A percentile compares a stretch with the other conserved stretches of the same genome.
These are phyloP conservation scores for Crotalus viridis DNA, from an alignment of 2,113 vertebrate genomes.

Conservation along the genomic window DNA sequence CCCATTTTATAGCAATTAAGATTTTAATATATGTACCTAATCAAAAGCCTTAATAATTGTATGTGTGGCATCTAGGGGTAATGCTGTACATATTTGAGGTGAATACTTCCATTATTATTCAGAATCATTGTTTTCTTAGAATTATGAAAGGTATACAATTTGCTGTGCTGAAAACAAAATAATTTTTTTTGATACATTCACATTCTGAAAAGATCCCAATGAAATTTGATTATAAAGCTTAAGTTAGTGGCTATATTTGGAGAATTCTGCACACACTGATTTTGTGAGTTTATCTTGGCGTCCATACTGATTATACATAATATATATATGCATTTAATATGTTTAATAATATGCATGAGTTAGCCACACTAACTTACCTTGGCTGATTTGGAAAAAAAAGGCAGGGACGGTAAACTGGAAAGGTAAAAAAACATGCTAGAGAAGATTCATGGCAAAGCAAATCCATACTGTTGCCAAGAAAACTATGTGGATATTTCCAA, in stretches of 20 bases:
- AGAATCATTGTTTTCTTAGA: not conserved
- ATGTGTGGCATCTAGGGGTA: not conserved
- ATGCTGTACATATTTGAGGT: not conserved
- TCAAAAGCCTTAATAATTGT: not conserved
- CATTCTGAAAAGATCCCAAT: not conserved
- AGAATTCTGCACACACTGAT: not conserved
- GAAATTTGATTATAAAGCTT: not conserved
- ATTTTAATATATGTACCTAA: not conserved
- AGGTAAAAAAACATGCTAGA: not conserved
- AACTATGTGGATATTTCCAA: not conserved
- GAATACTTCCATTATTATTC: not conserved
- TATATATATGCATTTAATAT: not conserved
- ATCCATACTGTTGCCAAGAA: not conserved
- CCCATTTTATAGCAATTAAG: not conserved
- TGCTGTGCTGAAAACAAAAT: not conserved
- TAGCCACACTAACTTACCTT: not conserved
- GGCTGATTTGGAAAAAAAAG: not conserved
- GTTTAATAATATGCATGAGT: not conserved
- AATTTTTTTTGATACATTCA: not conserved
- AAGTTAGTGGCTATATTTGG: not conserved
- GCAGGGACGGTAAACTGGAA: not conserved
- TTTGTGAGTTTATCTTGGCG: not conserved
- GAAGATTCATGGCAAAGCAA: not conserved
- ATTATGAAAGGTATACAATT: not conserved
- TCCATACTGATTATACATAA: not conserved